Evolutionary conservation across 2,888 invertebrate genomes (phyloP).

Genomic region (Philereme transversata): DNA sequence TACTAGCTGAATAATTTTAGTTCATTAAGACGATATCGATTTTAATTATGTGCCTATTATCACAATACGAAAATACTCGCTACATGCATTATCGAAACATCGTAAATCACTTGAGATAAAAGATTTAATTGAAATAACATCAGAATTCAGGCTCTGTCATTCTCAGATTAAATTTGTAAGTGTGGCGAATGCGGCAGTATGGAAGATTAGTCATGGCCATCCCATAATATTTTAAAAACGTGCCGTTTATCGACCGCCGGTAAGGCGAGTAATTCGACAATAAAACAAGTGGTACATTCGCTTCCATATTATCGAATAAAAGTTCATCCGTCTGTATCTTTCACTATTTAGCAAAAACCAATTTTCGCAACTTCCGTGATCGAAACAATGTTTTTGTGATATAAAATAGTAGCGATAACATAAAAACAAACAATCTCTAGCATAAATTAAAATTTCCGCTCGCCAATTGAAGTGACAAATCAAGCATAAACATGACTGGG

Average conservation of each 20-base stretch:
- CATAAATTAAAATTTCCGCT: slow-evolving; percentile 83
- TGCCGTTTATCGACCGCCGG: slow-evolving; percentile 37
- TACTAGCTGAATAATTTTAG: slow-evolving; percentile 27
- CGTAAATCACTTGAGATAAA: slow-evolving; percentile 75
- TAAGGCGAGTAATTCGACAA: slow-evolving; percentile 21
- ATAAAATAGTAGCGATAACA: slow-evolving; percentile 67
- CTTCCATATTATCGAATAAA: slow-evolving; percentile 39
- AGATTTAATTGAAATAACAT: slow-evolving; percentile 72
- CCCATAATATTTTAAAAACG: slow-evolving; percentile 54
- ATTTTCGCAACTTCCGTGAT: slow-evolving; percentile 70
- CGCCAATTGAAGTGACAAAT: slow-evolving; percentile 68
- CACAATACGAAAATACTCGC: slow-evolving; percentile 18
- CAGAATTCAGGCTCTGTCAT: slow-evolving; percentile 71
- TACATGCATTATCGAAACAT: slow-evolving; percentile 41
- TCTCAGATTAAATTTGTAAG: slow-evolving; percentile 72
- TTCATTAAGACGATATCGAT: slow-evolving; percentile 36
- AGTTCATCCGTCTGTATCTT: slow-evolving; percentile 49
- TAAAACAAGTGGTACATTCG: slow-evolving; percentile 34
- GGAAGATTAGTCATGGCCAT: slow-evolving; percentile 67
- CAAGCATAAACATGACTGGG: slow-evolving; percentile 75
- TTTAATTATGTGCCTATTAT: slow-evolving; percentile 42
- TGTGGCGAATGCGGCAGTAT: slow-evolving; percentile 72
- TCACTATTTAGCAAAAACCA: slow-evolving; percentile 51
- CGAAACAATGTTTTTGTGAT: slow-evolving; percentile 61
- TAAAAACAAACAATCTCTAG: slow-evolving; percentile 79